Percentiles rank a stretch among this genome's conserved stretches.
Conservation (phyloP, 2,113 vertebrate genomes). For the Pteropus alecto region DNA sequence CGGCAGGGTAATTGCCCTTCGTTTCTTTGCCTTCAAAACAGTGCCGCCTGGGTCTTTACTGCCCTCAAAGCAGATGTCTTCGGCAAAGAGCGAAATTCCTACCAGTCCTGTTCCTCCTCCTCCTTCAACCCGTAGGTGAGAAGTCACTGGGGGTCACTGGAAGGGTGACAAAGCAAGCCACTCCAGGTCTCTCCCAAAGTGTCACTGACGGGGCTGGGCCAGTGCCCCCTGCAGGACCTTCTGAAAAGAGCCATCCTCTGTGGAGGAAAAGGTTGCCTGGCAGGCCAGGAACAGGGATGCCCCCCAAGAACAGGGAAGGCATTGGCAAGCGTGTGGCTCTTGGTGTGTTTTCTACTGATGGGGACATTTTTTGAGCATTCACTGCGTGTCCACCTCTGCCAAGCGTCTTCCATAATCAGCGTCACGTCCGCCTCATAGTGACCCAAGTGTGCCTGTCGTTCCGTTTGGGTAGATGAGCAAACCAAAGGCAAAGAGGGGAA, state of each 20-base stretch:
- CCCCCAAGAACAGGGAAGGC: neutral
- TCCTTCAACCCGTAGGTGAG: constrained; percentile 37
- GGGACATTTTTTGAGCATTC: neutral
- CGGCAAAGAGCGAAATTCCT: constrained; percentile 46
- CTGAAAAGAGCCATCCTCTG: neutral
- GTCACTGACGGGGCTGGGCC: no score
- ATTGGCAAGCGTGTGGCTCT: neutral
- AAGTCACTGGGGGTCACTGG: neutral
- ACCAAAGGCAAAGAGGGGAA: neutral
- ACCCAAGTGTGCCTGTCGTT: neutral
- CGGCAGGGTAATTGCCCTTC: constrained; percentile 40
- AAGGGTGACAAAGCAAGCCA: neutral
- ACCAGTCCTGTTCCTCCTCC: neutral
- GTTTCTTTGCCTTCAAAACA: constrained; percentile 57
- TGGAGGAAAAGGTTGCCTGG: neutral
- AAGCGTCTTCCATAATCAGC: neutral
- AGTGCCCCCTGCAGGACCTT: neutral
- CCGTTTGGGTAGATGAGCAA: neutral
- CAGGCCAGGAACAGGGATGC: neutral
- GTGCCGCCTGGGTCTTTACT: constrained; percentile 61
- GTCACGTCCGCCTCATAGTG: rapidly evolving
- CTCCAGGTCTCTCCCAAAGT: neutral
- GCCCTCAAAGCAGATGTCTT: neutral
- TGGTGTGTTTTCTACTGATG: neutral
- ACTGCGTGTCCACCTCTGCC: neutral